Evolutionary conservation across 2,888 invertebrate genomes (phyloP), one percentile per base, ranked within the genome.

Genomic region (Pterobdella sp.): DNA sequence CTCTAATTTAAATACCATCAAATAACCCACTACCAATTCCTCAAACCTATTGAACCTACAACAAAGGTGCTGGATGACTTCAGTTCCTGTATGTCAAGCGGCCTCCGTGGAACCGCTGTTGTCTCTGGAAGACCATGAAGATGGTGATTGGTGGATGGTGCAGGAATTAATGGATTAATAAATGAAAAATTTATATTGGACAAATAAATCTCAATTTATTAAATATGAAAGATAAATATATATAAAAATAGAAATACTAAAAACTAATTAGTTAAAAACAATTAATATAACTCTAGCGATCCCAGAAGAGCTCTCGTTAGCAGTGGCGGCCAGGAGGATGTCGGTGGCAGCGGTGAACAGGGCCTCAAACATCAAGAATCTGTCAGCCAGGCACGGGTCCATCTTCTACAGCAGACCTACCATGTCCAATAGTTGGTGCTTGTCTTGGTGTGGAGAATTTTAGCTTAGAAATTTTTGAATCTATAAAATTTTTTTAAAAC

Each of bases 51-150:
- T n/a, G n/a, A 7, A 42, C 18, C 42, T 18, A 42, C 42, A 42
- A 14, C 7, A 4, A 22, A 56, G 60, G 22, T 71, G 71, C 83
- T 88, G 93, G 63, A 91, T 98, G 76, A 94, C 95, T 1, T 93
- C 94, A 0, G 94, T 97, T 79, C 93, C 96, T 0, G 92, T 97
- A 32, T 93, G 92, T 0, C 80, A 80, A 71, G 93, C 94, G 84
- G 97, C 97, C 0, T 96, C 97, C 0, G 90, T 95, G 78, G 97
- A 98, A 80, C 96, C 97, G 0, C 85, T 92, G 31, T 91, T 92
- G 80, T 92, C 93, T 82, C 80, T 64, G n/a, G 82, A 81, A 67
- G 83, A 82, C 64, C 82, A 82, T 75, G 83, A 83, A 74, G 83
- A 84, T 80, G 83, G 83, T 83, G 36, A 35, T 69, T 37, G 3